Evolutionary conservation across 2,113 vertebrate genomes (phyloP), one percentile per base, ranked within the genome.

Genomic region (Mus musculus): DNA sequence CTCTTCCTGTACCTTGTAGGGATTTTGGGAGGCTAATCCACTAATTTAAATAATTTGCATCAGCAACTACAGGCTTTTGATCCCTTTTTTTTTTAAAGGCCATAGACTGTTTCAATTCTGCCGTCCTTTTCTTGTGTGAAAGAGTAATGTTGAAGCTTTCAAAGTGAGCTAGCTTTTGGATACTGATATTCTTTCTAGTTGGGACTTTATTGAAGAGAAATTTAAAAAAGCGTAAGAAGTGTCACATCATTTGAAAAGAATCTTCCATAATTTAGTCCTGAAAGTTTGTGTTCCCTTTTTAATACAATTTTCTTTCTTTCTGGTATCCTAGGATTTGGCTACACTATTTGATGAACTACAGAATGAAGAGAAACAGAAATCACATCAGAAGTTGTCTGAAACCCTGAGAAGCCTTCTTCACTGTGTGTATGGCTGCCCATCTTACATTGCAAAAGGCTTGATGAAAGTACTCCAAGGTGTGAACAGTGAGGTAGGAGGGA

Each of bases 391-490:
- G 94, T 80, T 99, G 52, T 97, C 97, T 49, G 94, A 96, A 77
- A 98, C 99, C 3, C 95, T 99, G 94, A 98, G 98, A 95, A 98
- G 96, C 93, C 97, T 99, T 71, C 97, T 99, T 54, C 94, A 96
- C 73, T 98, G 98, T 96, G 96, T 99, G 3, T 98, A 98, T 95
- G 69, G 94, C 93, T 99, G 99, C 75, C 99, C 99, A 6, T 99
- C 99, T 1, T 99, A 99, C 67, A 96, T 98, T 91, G 98, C 99
- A 95, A 98, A 98, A 97, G 95, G 97, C 36, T 95, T 99, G 96
- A 97, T 99, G 98, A 98, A 97, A 84, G 97, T 99, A 5, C 98
- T 99, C 96, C 93, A 97, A 61, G 96, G 98, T 5, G 98, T 99
- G 92, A 99, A 98, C 67, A 99, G 99, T 92, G 98, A 99, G 98